These are phyloP conservation scores for Mormoops blainvillei DNA, from an alignment of 2,113 vertebrate species.

Conservation along the genomic window DNA sequence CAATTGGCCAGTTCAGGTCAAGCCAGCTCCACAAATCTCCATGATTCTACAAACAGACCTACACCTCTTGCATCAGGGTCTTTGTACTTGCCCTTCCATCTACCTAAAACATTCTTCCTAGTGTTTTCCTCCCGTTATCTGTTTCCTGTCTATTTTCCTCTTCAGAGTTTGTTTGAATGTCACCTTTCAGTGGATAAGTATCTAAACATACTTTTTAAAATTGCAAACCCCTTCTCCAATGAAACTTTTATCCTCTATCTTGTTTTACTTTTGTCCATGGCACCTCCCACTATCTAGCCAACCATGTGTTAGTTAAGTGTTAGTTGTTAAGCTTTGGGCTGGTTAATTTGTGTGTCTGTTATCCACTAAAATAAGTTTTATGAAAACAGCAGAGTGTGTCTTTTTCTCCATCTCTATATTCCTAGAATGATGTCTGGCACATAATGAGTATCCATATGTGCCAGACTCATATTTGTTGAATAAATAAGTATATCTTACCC, in stretches of 20 bases:
- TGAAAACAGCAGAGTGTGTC: not conserved
- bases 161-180: not conserved
- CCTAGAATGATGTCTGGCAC: not conserved
- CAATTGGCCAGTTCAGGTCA: accelerated
- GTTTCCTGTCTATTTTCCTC: not conserved
- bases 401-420: not conserved
- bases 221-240: not conserved
- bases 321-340: not conserved
- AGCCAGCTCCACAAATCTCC: accelerated
- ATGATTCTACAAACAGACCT: not conserved
- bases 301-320: not conserved
- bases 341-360: not conserved
- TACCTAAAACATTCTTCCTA: not conserved
- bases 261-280: not conserved
- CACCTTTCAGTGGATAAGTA: not conserved
- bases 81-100: not conserved
- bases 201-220: not conserved
- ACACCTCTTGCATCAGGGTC: too few species aligned
- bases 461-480: not conserved
- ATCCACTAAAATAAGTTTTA: not conserved
- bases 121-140: not conserved
- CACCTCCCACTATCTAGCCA: not conserved
- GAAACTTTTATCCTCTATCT: not conserved
- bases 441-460: too few species aligned
- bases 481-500: not conserved